Percentiles rank a stretch among this genome's conserved stretches.
These are phyloP conservation scores for Branchinecta lynchi DNA, from an alignment of 1,140 invertebrate genomes.

Conservation along the genomic window DNA sequence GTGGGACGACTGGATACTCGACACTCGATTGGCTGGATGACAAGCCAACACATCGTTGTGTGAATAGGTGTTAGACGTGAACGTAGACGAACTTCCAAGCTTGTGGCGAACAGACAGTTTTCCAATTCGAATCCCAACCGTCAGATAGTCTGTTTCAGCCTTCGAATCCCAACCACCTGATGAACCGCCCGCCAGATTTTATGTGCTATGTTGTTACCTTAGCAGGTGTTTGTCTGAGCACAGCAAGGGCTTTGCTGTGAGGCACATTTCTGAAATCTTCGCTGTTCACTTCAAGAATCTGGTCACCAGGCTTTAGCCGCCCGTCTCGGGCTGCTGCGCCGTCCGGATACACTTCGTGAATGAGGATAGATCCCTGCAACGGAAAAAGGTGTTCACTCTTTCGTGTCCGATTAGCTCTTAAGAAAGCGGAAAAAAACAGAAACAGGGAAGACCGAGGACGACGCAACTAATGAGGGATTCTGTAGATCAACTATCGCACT, in stretches of 20 bases:
- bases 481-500: too few relatives aligned
- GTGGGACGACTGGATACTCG: too few relatives aligned
- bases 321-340: slow-evolving; percentile 84
- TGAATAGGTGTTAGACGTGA: too few relatives aligned
- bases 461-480: too few relatives aligned
- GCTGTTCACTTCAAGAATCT: slow-evolving; percentile 75
- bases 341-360: slow-evolving; percentile 81
- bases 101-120: too few relatives aligned
- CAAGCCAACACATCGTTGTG: too few relatives aligned
- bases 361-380: slow-evolving; percentile 66
- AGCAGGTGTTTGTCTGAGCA: slow-evolving; percentile 50
- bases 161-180: too few relatives aligned
- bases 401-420: neutral
- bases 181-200: too few relatives aligned
- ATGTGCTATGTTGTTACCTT: slow-evolving; percentile 35
- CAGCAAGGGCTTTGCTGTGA: slow-evolving; percentile 45
- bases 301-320: slow-evolving; percentile 74
- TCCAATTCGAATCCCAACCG: too few relatives aligned
- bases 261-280: slow-evolving; percentile 52
- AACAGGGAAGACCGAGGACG: slow-evolving; percentile 12
- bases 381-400: slow-evolving; percentile 15
- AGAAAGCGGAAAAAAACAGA: slow-evolving; percentile 14
- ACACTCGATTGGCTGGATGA: too few relatives aligned
- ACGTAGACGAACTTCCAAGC: too few relatives aligned
- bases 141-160: too few relatives aligned